Base-by-base conservation (phyloP, 2,888 invertebrate genomes). In the Dione juno region DNA sequence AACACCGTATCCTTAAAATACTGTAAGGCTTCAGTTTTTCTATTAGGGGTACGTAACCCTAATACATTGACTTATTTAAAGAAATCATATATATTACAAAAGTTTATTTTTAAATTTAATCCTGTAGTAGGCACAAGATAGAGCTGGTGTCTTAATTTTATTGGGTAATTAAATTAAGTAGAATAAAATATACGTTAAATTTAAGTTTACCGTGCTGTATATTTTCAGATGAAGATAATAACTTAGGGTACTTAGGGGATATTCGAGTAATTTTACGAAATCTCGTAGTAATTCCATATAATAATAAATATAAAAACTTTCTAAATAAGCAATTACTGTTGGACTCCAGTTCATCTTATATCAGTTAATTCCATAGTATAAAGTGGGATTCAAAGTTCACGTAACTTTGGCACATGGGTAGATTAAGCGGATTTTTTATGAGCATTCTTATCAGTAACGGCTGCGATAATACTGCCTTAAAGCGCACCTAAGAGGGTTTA, bases 371-470 rank as follows among this genome's bases (percentile, higher is more conserved):
- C 37, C 37, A 41, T 43, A 67, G 28, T 43, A 52, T 59, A 61
- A 52, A 61, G 19, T 43, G 45, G n/a, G 52, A 54, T 37, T 35
- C 53, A 68, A 63, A 53, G 21, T 53, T 40, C 21, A 48, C 40
- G 54, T 63, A 63, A 68, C 68, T 61, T 68, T 61, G 53, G 64
- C 61, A 52, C 66, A 68, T 63, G 65, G 65, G 67, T 67, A 71
- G 71, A 74, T 71, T 76, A 70, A 76, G 74, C 71, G 70, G 74
- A 70, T 74, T 73, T 67, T 71, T 73, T 74, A 74, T 70, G 71
- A 73, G 61, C 71, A 57, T 68, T 40, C 74, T 74, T 74, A 74
- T 74, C 73, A 71, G 73, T 74, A 70, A 67, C 66, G 68, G 66
- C 70, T 64, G 73, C 74, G 74, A 76, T 73, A 74, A 71, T 72